phyloP scores from a whole-genome alignment of 1,140 invertebrate species.

The Drosophila serrata region DNA sequence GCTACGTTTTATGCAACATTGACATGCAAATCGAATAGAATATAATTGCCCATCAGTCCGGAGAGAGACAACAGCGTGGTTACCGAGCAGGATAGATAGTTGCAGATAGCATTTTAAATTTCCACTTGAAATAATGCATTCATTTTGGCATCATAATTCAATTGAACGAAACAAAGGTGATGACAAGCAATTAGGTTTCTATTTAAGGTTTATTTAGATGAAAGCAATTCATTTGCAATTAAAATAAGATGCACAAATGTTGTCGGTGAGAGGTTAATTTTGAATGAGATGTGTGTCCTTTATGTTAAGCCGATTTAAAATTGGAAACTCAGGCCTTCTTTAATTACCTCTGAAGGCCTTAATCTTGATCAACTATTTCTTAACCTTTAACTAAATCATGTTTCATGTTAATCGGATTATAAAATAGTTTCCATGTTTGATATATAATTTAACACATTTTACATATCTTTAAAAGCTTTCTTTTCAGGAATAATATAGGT shows the following conservation, averaged over 20 bases:
- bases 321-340: too few relatives aligned
- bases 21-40: constrained; percentile 72
- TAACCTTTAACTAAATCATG: background rate
- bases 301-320: background rate
- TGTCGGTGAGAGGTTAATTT: background rate
- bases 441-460: background rate
- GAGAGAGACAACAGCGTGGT: constrained; percentile 27
- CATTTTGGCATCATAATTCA: constrained; percentile 30
- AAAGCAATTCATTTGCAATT: background rate
- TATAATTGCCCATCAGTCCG: constrained; percentile 53
- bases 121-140: constrained; percentile 48
- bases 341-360: background rate
- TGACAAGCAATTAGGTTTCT: constrained; percentile 18
- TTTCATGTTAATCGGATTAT: background rate
- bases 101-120: constrained; percentile 37
- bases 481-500: background rate
- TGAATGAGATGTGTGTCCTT: background rate
- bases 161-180: constrained; percentile 17
- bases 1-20: constrained; percentile 65
- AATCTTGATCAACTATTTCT: background rate
- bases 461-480: background rate
- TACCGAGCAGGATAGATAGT: background rate
- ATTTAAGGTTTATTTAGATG: constrained; percentile 1
- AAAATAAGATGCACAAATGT: background rate
- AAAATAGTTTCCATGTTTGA: background rate